Evolutionary conservation across 2,888 invertebrate species (phyloP).

Genomic region (Sclerodermus sp.): DNA sequence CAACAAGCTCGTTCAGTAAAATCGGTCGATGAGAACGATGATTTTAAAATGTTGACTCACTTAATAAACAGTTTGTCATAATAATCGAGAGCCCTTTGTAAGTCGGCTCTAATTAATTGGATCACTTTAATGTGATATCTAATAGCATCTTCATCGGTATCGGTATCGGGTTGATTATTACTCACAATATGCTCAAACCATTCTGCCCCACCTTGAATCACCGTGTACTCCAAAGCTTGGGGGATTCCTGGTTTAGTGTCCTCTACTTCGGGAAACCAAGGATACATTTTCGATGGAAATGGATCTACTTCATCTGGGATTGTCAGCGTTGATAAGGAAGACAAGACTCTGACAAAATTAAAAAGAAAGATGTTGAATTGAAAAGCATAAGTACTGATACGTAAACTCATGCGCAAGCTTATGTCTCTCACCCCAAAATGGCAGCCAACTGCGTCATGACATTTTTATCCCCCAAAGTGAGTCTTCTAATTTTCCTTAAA

Average conservation of each 20-base stretch:
- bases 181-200: slow-evolving; percentile 78
- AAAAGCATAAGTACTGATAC: not conserved
- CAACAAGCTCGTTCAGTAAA: no score
- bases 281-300: slow-evolving; percentile 71
- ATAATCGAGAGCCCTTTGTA: slow-evolving; percentile 78
- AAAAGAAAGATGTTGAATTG: no score
- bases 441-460: slow-evolving; percentile 72
- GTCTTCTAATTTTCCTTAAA: slow-evolving; percentile 75
- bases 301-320: slow-evolving; percentile 67
- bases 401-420: not conserved
- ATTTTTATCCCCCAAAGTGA: slow-evolving; percentile 72
- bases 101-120: slow-evolving; percentile 77
- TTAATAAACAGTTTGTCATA: slow-evolving; percentile 83
- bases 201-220: slow-evolving; percentile 74
- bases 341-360: slow-evolving; percentile 63
- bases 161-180: slow-evolving; percentile 66
- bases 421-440: slow-evolving; percentile 63
- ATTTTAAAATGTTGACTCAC: slow-evolving; percentile 61
- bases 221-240: slow-evolving; percentile 69
- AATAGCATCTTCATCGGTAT: slow-evolving; percentile 71
- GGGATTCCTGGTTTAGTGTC: slow-evolving; percentile 59
- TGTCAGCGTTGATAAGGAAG: slow-evolving; percentile 66
- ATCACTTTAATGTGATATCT: slow-evolving; percentile 82
- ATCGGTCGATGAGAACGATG: no score
- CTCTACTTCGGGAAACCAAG: slow-evolving; percentile 61